phyloP scores from a whole-genome alignment of 1,140 invertebrate genomes.

The Bombus consobrinus region DNA sequence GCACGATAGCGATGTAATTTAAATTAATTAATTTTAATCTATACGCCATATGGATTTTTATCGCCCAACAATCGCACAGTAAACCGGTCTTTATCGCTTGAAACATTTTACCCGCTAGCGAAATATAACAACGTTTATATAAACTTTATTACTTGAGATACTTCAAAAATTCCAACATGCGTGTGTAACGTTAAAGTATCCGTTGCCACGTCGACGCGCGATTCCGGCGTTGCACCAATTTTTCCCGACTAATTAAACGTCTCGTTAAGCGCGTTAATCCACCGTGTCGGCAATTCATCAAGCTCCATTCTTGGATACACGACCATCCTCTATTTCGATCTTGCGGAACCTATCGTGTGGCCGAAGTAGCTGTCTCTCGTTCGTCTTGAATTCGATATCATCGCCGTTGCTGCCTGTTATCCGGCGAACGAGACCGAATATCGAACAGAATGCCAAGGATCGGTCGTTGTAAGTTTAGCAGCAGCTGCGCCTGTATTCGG shows the following conservation, averaged over 20 bases:
- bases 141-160: too few relatives aligned
- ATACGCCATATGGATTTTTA: background rate
- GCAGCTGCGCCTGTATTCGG: conserved; percentile 30
- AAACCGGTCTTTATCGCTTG: too few relatives aligned
- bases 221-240: background rate
- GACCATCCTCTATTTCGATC: background rate
- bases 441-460: conserved; percentile 22
- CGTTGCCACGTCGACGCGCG: background rate
- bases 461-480: conserved; percentile 29
- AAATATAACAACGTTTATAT: background rate
- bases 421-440: conserved; percentile 1
- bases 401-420: background rate
- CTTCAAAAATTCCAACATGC: background rate
- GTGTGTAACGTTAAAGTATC: background rate
- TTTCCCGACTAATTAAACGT: background rate
- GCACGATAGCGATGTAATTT: background rate
- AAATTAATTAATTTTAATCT: background rate
- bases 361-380: background rate
- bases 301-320: background rate
- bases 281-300: background rate
- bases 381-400: conserved; percentile 23
- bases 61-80: too few relatives aligned
- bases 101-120: too few relatives aligned
- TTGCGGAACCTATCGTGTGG: background rate
- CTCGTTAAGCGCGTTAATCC: background rate